Evolutionary conservation across 2,888 invertebrate species (phyloP).

Genomic region (Luffia ferchaultella): DNA sequence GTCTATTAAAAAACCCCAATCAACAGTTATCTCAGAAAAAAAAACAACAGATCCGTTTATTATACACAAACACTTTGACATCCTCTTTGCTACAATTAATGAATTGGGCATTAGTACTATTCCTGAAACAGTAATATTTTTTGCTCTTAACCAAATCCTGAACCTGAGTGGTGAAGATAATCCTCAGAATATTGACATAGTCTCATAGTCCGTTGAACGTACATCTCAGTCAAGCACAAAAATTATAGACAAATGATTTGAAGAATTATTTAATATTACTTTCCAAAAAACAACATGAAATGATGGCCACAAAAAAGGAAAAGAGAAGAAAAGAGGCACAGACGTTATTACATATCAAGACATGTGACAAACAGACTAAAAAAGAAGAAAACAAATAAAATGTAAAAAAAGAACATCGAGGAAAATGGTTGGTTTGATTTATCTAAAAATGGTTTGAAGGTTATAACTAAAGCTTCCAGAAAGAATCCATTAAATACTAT

Average conservation of each 20-base stretch:
- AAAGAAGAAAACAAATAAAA: conserved; percentile 3
- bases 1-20: no score
- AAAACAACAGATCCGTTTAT: no score
- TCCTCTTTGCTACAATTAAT: neutral
- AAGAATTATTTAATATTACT: conserved; percentile 2
- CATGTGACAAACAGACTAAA: neutral
- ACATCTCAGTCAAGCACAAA: no score
- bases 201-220: no score
- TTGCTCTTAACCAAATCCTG: no score
- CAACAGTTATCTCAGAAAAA: no score
- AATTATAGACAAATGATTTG: neutral
- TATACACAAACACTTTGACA: no score
- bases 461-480: neutral
- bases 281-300: neutral
- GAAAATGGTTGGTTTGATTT: no score
- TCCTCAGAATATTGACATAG: no score
- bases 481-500: neutral
- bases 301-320: neutral
- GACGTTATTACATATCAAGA: conserved; percentile 1
- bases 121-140: neutral
- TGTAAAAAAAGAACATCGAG: conserved; percentile 5
- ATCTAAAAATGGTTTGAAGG: no score
- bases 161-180: no score
- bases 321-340: neutral
- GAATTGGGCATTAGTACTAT: neutral